phyloP scores from a whole-genome alignment of 2,888 invertebrate species.

The Archaeoteleia sp. region DNA sequence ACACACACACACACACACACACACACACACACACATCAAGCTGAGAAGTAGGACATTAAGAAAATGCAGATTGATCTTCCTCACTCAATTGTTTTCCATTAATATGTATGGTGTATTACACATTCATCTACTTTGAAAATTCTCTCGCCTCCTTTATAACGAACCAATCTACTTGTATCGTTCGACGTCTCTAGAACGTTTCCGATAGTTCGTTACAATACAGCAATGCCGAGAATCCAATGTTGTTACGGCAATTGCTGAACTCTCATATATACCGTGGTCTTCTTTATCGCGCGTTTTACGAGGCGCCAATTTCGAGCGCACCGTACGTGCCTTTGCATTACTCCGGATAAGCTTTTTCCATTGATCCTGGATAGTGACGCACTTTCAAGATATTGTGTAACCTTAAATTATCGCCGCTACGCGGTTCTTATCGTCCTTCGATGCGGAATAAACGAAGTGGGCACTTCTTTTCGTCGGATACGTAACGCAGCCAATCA shows the following conservation, averaged over 20 bases:
- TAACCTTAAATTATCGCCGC: constrained; percentile 28
- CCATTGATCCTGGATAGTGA: constrained; percentile 29
- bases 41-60: too few species aligned
- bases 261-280: constrained; percentile 8
- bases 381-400: constrained; percentile 33
- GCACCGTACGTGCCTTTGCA: constrained; percentile 31
- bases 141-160: too few species aligned
- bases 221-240: constrained; percentile 15
- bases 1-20: too few species aligned
- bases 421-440: constrained; percentile 15
- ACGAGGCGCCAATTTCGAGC: constrained; percentile 33
- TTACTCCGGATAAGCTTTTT: constrained; percentile 28
- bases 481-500: too few species aligned
- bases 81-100: too few species aligned
- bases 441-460: constrained; percentile 11
- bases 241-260: constrained; percentile 20
- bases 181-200: not conserved
- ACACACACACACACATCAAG: too few species aligned
- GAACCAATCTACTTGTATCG: too few species aligned
- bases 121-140: too few species aligned
- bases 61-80: too few species aligned
- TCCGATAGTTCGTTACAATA: constrained; percentile 23
- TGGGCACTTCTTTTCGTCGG: constrained; percentile 24
- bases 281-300: constrained; percentile 32
- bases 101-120: too few species aligned